phyloP scores from a whole-genome alignment of 1,140 invertebrate genomes.

The Aphaenogaster rudis region DNA sequence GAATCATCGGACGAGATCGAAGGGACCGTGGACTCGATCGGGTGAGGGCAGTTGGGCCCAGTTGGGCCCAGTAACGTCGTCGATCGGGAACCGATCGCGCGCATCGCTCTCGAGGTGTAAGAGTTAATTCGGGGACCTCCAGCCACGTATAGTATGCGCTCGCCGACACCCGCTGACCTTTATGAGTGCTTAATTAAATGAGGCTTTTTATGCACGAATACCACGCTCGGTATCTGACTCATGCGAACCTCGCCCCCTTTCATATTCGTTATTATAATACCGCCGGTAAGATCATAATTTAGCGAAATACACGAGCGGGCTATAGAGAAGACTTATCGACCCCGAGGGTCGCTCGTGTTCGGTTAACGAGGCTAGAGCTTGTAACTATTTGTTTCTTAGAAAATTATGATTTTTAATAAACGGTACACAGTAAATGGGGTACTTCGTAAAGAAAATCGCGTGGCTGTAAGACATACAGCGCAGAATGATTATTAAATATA shows the following conservation, averaged over 20 bases:
- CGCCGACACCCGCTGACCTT: slow-evolving; percentile 58
- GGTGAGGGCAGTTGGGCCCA: neutral
- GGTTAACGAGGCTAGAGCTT: slow-evolving; percentile 21
- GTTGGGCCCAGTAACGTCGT: slow-evolving; percentile 26
- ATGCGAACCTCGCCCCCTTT: slow-evolving; percentile 43
- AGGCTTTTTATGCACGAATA: slow-evolving; percentile 65
- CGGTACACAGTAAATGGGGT: neutral
- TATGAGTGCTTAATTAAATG: slow-evolving; percentile 73
- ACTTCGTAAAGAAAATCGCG: neutral
- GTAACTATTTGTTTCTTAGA: neutral
- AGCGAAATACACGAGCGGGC: slow-evolving; percentile 1
- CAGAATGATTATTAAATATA: neutral
- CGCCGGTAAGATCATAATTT: slow-evolving; percentile 49
- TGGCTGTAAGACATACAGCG: neutral
- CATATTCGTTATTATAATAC: slow-evolving; percentile 51
- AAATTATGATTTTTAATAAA: neutral
- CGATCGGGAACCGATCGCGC: slow-evolving; percentile 32
- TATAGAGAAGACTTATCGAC: neutral
- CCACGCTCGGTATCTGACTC: slow-evolving; percentile 31
- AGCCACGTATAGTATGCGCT: slow-evolving; percentile 49
- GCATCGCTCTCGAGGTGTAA: slow-evolving; percentile 59
- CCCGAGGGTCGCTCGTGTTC: neutral
- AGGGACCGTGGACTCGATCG: neutral
- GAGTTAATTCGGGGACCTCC: slow-evolving; percentile 74
- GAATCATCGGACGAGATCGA: slow-evolving; percentile 81